phyloP scores from a whole-genome alignment of 2,888 invertebrate genomes.

The Drosophila merina region DNA sequence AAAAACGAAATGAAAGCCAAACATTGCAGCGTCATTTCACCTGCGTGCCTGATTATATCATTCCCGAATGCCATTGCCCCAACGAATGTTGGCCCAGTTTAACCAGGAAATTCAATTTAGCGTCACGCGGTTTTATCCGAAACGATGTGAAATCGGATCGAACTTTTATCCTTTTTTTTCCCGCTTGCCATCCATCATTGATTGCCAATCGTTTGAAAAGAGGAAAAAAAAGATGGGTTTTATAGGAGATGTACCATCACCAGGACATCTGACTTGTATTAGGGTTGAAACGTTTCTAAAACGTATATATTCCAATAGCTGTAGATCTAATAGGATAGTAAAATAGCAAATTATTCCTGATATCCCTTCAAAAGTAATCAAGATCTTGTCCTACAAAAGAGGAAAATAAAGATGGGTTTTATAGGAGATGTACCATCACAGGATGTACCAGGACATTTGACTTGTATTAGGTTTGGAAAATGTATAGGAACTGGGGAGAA shows the following conservation, averaged over 20 bases:
- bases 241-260: neutral
- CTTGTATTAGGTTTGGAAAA: too few species aligned
- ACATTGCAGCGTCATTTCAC: conserved; percentile 55
- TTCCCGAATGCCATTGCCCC: neutral
- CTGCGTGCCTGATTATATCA: conserved; percentile 37
- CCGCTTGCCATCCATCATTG: neutral
- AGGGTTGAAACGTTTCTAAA: neutral
- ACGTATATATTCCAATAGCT: too few species aligned
- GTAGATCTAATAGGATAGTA: too few species aligned
- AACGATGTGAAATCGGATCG: conserved; percentile 54
- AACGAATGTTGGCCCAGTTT: conserved; percentile 30
- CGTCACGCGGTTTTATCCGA: conserved; percentile 39
- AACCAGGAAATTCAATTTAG: conserved; percentile 61
- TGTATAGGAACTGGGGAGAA: too few species aligned
- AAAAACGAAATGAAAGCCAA: conserved; percentile 47
- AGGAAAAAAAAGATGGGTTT: neutral
- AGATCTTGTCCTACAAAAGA: neutral
- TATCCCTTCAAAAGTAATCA: too few species aligned
- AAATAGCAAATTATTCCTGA: too few species aligned
- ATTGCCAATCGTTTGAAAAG: neutral
- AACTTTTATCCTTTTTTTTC: conserved; percentile 32
- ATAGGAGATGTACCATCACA: neutral
- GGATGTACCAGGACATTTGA: neutral
- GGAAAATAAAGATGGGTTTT: neutral
- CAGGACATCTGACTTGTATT: neutral